Percentiles rank a stretch among this genome's conserved stretches.
These are phyloP conservation scores for Aphelenchoides bicaudatus DNA, from an alignment of 2,888 invertebrate species.

Conservation along the genomic window DNA sequence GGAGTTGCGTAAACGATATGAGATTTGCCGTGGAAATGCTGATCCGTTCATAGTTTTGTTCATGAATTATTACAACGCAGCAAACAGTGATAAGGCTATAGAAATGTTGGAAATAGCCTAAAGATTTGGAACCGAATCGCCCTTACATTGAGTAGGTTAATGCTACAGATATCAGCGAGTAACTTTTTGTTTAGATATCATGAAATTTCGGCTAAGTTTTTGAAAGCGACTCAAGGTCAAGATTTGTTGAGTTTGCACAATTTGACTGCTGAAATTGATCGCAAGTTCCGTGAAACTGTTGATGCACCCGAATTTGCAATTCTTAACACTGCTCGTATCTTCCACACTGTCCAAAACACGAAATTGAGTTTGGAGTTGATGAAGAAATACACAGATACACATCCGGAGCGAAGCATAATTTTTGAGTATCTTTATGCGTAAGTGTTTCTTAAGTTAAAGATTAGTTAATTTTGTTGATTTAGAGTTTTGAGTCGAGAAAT, in stretches of 20 bases:
- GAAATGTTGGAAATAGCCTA: background rate
- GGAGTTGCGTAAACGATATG: conserved; percentile 1
- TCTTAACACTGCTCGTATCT: conserved; percentile 1
- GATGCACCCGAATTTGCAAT: background rate
- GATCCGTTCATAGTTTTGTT: conserved; percentile 13
- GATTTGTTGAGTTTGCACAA: background rate
- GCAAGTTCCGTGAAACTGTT: background rate
- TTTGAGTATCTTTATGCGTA: conserved; percentile 1
- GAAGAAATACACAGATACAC: background rate
- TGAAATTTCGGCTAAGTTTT: conserved; percentile 5
- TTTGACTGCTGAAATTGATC: background rate
- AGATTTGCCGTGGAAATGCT: conserved; percentile 8
- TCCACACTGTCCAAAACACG: background rate
- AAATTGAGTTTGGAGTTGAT: conserved; percentile 6
- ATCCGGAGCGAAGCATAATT: background rate
- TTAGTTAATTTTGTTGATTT: background rate
- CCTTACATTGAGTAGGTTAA: conserved; percentile 3
- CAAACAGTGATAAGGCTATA: background rate
- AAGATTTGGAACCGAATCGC: conserved; percentile 11
- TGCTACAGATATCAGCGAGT: background rate
- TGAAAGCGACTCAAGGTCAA: background rate
- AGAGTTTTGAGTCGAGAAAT: background rate
- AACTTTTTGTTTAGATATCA: conserved; percentile 1
- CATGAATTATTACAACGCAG: background rate
- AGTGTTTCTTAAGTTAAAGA: background rate